phyloP scores from a whole-genome alignment of 2,113 vertebrate genomes.

The Oncorhynchus keta region DNA sequence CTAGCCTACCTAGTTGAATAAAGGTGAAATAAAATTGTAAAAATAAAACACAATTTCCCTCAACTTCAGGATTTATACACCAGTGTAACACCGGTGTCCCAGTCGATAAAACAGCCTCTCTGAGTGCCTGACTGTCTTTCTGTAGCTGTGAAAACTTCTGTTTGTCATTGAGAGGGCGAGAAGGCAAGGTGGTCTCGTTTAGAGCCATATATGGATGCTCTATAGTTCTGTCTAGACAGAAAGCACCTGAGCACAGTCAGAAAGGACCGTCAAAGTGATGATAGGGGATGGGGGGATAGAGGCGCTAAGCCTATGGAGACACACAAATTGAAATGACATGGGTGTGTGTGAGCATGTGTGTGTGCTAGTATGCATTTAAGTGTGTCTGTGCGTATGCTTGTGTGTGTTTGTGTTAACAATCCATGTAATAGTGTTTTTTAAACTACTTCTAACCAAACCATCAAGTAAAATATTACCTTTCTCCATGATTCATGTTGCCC shows the following conservation, averaged over 20 bases:
- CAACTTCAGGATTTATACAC: no score
- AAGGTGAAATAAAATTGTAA: no score
- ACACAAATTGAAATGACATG: background rate
- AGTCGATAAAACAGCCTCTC: background rate
- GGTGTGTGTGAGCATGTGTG: background rate
- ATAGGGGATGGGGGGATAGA: no score
- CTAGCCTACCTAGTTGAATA: no score
- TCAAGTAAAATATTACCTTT: constrained; percentile 2
- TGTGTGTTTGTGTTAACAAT: background rate
- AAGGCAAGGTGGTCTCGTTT: constrained; percentile 12
- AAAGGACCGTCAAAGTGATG: background rate
- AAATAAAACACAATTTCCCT: no score
- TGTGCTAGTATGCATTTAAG: background rate
- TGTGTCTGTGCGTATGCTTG: background rate
- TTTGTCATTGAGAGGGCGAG: background rate
- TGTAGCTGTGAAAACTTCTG: constrained; percentile 28
- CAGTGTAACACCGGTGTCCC: no score
- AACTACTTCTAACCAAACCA: background rate
- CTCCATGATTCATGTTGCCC: background rate
- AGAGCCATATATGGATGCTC: no score
- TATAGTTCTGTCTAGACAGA: constrained; percentile 21
- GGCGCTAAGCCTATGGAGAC: background rate
- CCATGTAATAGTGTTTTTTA: background rate
- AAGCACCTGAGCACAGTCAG: constrained; percentile 1
- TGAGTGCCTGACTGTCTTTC: background rate